Evolutionary conservation across 1,140 invertebrate genomes (phyloP), one percentile per base, ranked within the genome.

Genomic region (Orussus abietinus): DNA sequence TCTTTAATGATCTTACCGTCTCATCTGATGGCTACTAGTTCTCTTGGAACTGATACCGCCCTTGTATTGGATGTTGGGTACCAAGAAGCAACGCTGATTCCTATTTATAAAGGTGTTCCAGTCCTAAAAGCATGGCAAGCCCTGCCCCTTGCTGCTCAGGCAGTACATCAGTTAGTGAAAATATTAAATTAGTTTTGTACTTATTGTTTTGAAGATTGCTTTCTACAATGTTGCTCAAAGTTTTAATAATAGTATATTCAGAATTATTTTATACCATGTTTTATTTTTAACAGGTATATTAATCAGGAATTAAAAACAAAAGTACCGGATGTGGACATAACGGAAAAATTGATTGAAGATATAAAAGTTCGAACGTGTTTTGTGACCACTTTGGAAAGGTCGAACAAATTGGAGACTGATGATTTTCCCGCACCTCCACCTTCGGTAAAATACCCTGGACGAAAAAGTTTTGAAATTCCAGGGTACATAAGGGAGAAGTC

Each of bases 31-130:
- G 75, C 84, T 4, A 69, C 92, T 1, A 81, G 84, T 31, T 85
- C 87, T 3, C 73, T 94, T 31, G 90, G 85, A 11, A 72, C 83
- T 5, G 80, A 80, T 39, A 87, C 87, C 7, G 90, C 81, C 19
- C 66, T 96, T 7, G 87, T 96, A 3, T 63, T 96, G 10, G 92
- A 96, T 69, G 77, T 92, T 13, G 92, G 92, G n/a, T 88, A 89
- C 57, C 76, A 78, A 39, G 91, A 95, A 74, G 82, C 87, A 10
- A 77, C 82, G 29, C 72, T 90, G 5, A 81, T 94, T 57, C 92
- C 92, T 9, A 78, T 95, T 30, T 90, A 82, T 64, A 83, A 89
- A 67, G 87, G 88, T n/a, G 81, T 92, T 30, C 85, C 89, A 7
- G 74, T 93, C 19, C 62, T 95, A 9, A 82, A 84, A 58, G 82